A percentile compares a stretch with the other conserved stretches of the same genome.
Conservation (phyloP, 2,113 vertebrate species). For the Nyctereutes procyonoides region DNA sequence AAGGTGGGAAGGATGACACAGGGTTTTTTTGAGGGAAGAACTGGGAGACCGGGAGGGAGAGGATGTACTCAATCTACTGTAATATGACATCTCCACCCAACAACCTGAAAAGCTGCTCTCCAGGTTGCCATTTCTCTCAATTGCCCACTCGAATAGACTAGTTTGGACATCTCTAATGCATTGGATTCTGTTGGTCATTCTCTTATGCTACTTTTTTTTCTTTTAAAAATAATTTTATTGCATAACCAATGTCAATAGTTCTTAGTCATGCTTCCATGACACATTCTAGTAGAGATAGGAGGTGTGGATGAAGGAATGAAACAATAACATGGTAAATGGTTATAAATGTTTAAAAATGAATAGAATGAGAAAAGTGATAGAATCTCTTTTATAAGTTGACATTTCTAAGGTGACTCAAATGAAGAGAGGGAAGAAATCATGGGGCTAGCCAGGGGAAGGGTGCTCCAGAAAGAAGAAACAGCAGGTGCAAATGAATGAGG, state of each 20-base stretch:
- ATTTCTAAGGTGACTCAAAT: not conserved
- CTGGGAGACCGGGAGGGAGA: not conserved
- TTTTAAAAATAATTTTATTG: not conserved
- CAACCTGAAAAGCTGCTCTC: not conserved
- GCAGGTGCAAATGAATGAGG: not conserved
- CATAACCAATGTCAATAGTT: not conserved
- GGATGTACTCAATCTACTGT: not conserved
- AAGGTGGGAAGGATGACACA: not conserved
- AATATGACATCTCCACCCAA: not conserved
- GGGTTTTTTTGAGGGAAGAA: not conserved
- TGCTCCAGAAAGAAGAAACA: not conserved
- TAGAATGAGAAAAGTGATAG: not conserved
- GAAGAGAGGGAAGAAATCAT: not conserved
- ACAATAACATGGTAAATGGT: not conserved
- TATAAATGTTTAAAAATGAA: not conserved
- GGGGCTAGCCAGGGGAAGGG: too few relatives aligned
- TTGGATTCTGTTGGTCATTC: not conserved
- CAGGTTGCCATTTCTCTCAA: not conserved
- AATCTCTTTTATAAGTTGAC: not conserved
- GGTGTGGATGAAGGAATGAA: not conserved
- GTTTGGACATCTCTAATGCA: not conserved
- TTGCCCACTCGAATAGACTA: not conserved
- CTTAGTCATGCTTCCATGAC: not conserved
- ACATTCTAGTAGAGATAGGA: not conserved
- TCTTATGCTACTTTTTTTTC: not conserved